Conservation (phyloP, 1,140 invertebrate species). For the Aethina tumida region DNA sequence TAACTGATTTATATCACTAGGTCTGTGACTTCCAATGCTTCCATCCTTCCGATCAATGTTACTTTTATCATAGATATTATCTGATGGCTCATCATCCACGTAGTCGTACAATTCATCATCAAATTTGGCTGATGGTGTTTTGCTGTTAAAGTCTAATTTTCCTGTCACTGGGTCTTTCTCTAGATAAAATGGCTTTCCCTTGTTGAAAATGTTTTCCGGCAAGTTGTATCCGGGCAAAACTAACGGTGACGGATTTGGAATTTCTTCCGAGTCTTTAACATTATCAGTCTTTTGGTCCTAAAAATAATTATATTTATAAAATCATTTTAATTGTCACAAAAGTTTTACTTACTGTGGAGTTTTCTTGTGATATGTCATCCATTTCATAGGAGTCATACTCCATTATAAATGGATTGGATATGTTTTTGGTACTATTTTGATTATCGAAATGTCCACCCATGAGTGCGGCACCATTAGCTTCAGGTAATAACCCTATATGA, state of each 20-base stretch:
- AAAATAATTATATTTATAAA: constrained; percentile 3
- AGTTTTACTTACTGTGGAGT: constrained; percentile 2
- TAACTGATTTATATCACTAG: constrained; percentile 45
- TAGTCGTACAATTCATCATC: constrained; percentile 28
- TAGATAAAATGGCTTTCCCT: constrained; percentile 58
- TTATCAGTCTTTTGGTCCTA: neutral
- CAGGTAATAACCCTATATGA: constrained; percentile 5
- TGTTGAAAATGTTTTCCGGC: constrained; percentile 44
- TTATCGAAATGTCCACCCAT: constrained; percentile 30
- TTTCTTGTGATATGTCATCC: constrained; percentile 10
- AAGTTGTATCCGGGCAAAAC: constrained; percentile 34
- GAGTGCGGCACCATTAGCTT: constrained; percentile 21
- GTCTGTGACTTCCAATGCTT: constrained; percentile 27
- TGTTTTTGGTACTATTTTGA: constrained; percentile 13
- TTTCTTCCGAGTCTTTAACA: constrained; percentile 28
- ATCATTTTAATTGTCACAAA: constrained; percentile 1
- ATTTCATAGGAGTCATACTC: constrained; percentile 17
- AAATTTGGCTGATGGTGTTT: constrained; percentile 37
- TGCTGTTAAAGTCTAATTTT: constrained; percentile 50
- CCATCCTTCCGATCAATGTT: constrained; percentile 38
- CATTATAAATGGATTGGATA: too few species aligned
- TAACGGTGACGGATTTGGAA: constrained; percentile 31
- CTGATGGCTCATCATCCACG: constrained; percentile 22
- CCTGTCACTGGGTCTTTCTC: constrained; percentile 59
- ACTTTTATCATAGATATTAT: constrained; percentile 33